Conservation (phyloP, 2,888 invertebrate species). For the Dioctria rufipes region DNA sequence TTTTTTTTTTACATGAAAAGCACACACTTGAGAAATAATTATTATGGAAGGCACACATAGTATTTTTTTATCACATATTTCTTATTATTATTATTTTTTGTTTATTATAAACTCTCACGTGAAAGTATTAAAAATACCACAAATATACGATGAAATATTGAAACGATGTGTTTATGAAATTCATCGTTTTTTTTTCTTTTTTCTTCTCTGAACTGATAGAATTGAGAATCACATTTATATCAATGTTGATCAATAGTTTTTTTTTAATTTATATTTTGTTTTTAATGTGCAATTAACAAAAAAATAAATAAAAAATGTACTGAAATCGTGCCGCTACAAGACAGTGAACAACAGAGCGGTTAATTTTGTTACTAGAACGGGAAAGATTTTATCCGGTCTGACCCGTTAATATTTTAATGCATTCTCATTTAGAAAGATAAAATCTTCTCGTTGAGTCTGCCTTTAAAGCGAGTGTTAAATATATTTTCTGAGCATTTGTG, state of each 20-base stretch:
- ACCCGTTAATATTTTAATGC: slow-evolving; percentile 3
- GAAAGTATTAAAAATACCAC: no score
- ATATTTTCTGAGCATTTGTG: not conserved
- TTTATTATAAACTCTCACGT: no score
- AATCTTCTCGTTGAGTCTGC: not conserved
- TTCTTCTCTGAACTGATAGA: no score
- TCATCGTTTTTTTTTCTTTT: no score
- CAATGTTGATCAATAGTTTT: not conserved
- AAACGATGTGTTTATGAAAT: no score
- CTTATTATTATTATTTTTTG: no score
- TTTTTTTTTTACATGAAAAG: no score
- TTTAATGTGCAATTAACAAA: not conserved
- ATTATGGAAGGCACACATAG: no score
- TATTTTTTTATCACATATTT: no score
- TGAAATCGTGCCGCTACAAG: slow-evolving; percentile 10
- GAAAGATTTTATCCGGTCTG: slow-evolving; percentile 36
- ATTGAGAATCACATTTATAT: no score
- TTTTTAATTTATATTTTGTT: slow-evolving; percentile 1
- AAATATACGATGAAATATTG: no score
- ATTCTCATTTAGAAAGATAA: slow-evolving; percentile 21
- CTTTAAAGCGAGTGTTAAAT: not conserved
- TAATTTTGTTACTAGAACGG: slow-evolving; percentile 4
- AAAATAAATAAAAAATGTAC: not conserved
- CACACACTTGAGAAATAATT: no score
- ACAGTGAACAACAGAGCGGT: slow-evolving; percentile 7